A percentile compares a stretch with the other conserved stretches of the same genome.
Evolutionary conservation across 1,140 invertebrate genomes (phyloP).

Genomic region (Batillaria attramentaria): DNA sequence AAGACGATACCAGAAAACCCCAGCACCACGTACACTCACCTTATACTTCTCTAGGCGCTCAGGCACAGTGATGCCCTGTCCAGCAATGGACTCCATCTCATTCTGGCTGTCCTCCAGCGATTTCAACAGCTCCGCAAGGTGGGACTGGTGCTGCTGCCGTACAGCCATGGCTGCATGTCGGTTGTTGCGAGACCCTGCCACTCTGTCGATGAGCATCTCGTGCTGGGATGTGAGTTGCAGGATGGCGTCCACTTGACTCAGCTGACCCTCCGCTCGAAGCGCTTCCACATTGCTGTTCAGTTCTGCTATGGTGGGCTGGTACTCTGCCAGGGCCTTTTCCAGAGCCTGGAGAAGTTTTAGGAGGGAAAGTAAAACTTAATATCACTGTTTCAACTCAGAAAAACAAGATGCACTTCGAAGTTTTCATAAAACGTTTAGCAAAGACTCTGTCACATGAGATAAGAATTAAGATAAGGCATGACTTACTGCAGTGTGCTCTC

Average conservation of each 20-base stretch:
- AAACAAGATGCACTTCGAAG: too few species aligned
- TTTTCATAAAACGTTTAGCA: not conserved
- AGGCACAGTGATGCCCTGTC: slow-evolving; percentile 82
- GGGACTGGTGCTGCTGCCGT: slow-evolving; percentile 88
- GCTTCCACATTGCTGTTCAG: slow-evolving; percentile 53
- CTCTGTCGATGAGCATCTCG: slow-evolving; percentile 83
- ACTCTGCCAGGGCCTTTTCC: slow-evolving; percentile 52
- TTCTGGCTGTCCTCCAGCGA: slow-evolving; percentile 91
- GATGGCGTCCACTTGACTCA: slow-evolving; percentile 64
- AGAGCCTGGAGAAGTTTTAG: slow-evolving; percentile 50
- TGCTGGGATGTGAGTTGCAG: slow-evolving; percentile 85
- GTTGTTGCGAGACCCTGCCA: slow-evolving; percentile 55
- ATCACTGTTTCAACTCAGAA: too few species aligned
- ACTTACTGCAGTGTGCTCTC: too few species aligned
- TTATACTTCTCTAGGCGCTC: slow-evolving; percentile 89
- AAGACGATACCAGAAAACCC: not conserved
- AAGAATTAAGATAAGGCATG: not conserved
- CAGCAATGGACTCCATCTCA: slow-evolving; percentile 88
- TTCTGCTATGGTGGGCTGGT: slow-evolving; percentile 52
- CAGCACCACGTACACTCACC: slow-evolving; percentile 38
- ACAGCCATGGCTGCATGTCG: slow-evolving; percentile 82
- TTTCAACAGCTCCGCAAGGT: slow-evolving; percentile 88
- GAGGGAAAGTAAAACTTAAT: too few species aligned
- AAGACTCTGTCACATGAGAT: not conserved
- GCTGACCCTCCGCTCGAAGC: slow-evolving; percentile 55